Percentiles rank a stretch among this genome's conserved stretches.
phyloP scores from a whole-genome alignment of 2,888 invertebrate genomes.

The Calliphora vomitoria region DNA sequence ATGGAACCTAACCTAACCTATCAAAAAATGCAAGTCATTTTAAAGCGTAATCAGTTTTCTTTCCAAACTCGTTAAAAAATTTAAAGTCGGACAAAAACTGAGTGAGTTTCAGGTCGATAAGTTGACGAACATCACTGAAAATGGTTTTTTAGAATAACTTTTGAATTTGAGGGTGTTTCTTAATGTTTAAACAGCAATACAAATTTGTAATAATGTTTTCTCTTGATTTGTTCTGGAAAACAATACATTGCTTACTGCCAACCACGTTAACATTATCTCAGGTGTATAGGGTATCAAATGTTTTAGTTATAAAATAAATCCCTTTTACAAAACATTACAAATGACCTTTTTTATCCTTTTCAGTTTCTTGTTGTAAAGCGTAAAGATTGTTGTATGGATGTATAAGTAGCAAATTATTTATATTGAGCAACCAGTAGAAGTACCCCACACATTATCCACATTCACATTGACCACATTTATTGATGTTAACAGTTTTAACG shows the following conservation, averaged over 20 bases:
- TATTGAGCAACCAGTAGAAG: not conserved
- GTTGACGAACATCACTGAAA: no score
- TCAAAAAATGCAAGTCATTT: no score
- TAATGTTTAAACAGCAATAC: no score
- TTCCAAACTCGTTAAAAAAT: no score
- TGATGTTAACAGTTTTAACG: constrained; percentile 70
- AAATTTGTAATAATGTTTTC: not conserved
- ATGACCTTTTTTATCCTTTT: constrained; percentile 30
- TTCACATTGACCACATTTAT: constrained; percentile 58
- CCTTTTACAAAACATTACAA: constrained; percentile 35
- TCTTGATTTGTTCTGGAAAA: not conserved
- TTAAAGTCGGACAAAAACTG: no score
- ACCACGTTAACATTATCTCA: not conserved
- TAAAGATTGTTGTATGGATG: not conserved
- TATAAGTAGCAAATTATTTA: constrained; percentile 11
- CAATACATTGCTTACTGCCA: not conserved
- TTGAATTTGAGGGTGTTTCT: no score
- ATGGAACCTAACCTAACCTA: no score
- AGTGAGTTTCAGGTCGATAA: no score
- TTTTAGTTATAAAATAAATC: constrained; percentile 23
- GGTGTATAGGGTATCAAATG: constrained; percentile 20
- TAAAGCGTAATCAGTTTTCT: no score
- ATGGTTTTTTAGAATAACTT: no score
- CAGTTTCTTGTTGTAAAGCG: not conserved
- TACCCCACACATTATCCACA: constrained; percentile 23